Evolutionary conservation across 1,140 invertebrate species (phyloP).

Genomic region (Drosophila jambulina): DNA sequence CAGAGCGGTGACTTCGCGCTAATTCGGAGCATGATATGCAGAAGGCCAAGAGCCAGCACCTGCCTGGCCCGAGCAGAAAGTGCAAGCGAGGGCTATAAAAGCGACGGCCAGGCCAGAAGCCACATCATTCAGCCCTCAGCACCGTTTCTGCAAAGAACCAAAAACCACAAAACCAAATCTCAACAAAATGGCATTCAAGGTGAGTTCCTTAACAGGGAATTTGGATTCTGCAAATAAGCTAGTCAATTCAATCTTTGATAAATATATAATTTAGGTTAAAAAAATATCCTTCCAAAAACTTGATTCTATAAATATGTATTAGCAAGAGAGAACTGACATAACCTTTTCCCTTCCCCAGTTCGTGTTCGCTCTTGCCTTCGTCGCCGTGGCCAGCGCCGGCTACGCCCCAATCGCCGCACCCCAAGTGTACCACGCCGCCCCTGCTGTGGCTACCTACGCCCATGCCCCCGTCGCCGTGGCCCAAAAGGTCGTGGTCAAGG

Average conservation of each 20-base stretch:
- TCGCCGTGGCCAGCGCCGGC: conserved; percentile 85
- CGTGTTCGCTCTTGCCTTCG: conserved; percentile 84
- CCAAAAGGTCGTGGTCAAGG: conserved; percentile 67
- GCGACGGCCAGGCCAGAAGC: conserved; percentile 43
- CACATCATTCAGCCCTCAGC: conserved; percentile 72
- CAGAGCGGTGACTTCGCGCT: conserved; percentile 71
- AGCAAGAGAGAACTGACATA: conserved; percentile 5
- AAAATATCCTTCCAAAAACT: neutral
- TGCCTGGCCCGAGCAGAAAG: conserved; percentile 50
- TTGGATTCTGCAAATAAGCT: neutral
- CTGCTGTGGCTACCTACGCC: conserved; percentile 63
- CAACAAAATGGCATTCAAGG: conserved; percentile 80
- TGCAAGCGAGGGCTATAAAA: conserved; percentile 67
- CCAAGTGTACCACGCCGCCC: conserved; percentile 66
- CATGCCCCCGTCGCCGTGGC: conserved; percentile 65
- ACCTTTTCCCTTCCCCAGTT: conserved; percentile 65
- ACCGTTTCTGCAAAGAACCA: conserved; percentile 73
- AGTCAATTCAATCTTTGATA: neutral
- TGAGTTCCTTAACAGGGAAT: conserved; percentile 28
- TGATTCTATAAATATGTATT: neutral
- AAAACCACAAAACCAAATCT: conserved; percentile 26
- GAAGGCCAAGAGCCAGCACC: conserved; percentile 74
- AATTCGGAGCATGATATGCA: conserved; percentile 80
- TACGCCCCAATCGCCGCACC: conserved; percentile 63
- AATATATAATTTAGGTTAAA: neutral